These are phyloP conservation scores for Oreonectes daqikongensis DNA, from an alignment of 2,797 vertebrate genomes.

Conservation along the genomic window DNA sequence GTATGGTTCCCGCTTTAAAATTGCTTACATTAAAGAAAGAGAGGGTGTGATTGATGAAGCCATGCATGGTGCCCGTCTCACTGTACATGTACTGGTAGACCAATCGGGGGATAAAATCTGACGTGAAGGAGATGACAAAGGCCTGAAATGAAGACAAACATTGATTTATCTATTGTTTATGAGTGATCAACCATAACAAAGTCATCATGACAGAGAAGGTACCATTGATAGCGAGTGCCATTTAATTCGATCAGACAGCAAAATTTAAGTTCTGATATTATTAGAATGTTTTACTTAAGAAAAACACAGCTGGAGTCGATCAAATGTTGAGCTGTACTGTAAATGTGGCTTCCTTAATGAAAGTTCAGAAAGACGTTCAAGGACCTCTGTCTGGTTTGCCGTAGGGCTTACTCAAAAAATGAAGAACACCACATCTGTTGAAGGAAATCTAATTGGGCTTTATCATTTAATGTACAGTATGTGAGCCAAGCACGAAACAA, in stretches of 20 bases:
- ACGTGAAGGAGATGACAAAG: conserved; percentile 96
- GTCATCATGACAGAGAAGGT: too few species aligned
- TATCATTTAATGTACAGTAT: not conserved
- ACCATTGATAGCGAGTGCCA: not conserved
- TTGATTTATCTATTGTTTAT: too few species aligned
- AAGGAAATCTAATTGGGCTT: conserved; percentile 17
- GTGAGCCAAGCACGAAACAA: not conserved
- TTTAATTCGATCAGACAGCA: not conserved
- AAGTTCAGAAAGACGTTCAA: conserved; percentile 14
- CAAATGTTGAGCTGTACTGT: not conserved
- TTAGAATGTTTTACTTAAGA: not conserved
- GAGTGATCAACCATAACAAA: too few species aligned
- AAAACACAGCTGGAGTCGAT: conserved; percentile 32
- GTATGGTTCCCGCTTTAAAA: conserved; percentile 85
- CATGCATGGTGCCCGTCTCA: conserved; percentile 90
- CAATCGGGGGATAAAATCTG: conserved; percentile 96
- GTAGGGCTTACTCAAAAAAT: conserved; percentile 24
- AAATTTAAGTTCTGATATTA: not conserved
- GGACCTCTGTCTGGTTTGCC: not conserved
- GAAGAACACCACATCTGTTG: conserved; percentile 10
- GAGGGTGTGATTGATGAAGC: conserved; percentile 96
- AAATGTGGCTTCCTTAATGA: conserved; percentile 30
- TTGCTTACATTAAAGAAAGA: conserved; percentile 96
- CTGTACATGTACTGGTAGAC: conserved; percentile 96
- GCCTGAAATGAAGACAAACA: conserved; percentile 74